These are phyloP conservation scores for Hymenopus coronatus DNA, from an alignment of 2,888 invertebrate genomes.

Conservation along the genomic window DNA sequence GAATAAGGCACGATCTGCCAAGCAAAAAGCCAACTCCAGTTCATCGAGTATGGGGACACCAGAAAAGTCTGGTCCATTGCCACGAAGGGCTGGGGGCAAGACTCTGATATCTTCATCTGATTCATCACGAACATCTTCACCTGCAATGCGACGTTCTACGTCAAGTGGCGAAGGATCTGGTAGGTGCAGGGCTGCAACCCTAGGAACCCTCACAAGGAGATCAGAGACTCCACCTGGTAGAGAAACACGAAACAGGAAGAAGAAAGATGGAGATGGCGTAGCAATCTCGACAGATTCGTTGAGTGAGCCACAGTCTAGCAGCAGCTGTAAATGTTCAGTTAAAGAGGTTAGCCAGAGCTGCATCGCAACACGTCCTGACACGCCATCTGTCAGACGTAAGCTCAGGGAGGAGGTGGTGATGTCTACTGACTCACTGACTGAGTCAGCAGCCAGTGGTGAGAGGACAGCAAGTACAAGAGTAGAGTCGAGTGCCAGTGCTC, in stretches of 20 bases:
- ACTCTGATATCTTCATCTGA: conserved; percentile 60
- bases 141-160: conserved; percentile 52
- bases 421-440: conserved; percentile 45
- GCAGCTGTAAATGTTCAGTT: conserved; percentile 5
- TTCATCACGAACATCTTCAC: conserved; percentile 68
- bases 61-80: conserved; percentile 30
- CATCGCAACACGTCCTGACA: conserved; percentile 46
- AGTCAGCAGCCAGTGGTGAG: conserved; percentile 31
- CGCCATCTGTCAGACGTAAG: conserved; percentile 42
- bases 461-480: background rate
- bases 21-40: conserved; percentile 26
- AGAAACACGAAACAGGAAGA: conserved; percentile 10
- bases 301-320: conserved; percentile 17
- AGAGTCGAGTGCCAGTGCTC: conserved; percentile 13
- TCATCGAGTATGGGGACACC: conserved; percentile 26
- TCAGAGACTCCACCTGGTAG: conserved; percentile 21
- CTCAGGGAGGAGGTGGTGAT: conserved; percentile 38
- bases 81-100: conserved; percentile 34
- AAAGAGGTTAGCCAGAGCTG: conserved; percentile 41
- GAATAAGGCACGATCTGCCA: conserved; percentile 28
- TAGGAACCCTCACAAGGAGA: background rate
- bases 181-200: conserved; percentile 5
- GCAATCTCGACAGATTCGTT: conserved; percentile 31
- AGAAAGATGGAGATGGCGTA: conserved; percentile 16
- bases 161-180: conserved; percentile 19